These are phyloP conservation scores for Philaenus spumarius DNA, from an alignment of 1,140 invertebrate genomes.

Conservation along the genomic window DNA sequence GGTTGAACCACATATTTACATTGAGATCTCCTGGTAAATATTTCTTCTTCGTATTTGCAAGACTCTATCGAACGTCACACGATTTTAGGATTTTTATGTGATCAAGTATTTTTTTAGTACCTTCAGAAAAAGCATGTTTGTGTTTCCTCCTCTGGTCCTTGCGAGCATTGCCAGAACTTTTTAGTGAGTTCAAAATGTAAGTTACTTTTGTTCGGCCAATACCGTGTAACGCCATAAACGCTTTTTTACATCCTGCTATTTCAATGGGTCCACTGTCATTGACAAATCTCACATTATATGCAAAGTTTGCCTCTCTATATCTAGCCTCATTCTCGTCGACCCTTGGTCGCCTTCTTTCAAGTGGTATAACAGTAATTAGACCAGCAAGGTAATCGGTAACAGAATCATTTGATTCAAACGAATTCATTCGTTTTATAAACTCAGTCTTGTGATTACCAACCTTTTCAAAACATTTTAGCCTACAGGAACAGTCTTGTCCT, in stretches of 20 bases:
- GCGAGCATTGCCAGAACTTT: conserved; percentile 9
- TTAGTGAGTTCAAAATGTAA: conserved; percentile 13
- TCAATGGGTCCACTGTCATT: conserved; percentile 6
- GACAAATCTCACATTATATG: conserved; percentile 9
- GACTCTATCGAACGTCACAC: conserved; percentile 6
- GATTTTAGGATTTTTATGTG: conserved; percentile 14
- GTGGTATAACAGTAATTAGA: conserved; percentile 8
- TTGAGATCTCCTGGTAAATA: conserved; percentile 20
- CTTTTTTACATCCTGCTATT: conserved; percentile 11
- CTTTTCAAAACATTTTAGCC: conserved; percentile 11
- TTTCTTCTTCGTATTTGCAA: conserved; percentile 13
- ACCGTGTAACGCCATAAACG: conserved; percentile 9
- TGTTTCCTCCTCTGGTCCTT: conserved; percentile 15
- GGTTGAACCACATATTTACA: conserved; percentile 6
- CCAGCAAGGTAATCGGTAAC: conserved; percentile 11
- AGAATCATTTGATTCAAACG: conserved; percentile 10
- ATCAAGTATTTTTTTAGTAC: background rate
- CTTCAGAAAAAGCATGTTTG: conserved; percentile 4
- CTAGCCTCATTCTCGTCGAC: background rate
- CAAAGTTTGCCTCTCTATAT: no score
- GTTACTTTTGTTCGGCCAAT: conserved; percentile 11
- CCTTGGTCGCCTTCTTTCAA: conserved; percentile 14
- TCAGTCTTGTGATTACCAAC: conserved; percentile 5
- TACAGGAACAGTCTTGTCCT: conserved; percentile 10
- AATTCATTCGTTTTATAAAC: conserved; percentile 9